Conservation (phyloP, 2,888 invertebrate genomes). For the Metopia argyrocephala region DNA sequence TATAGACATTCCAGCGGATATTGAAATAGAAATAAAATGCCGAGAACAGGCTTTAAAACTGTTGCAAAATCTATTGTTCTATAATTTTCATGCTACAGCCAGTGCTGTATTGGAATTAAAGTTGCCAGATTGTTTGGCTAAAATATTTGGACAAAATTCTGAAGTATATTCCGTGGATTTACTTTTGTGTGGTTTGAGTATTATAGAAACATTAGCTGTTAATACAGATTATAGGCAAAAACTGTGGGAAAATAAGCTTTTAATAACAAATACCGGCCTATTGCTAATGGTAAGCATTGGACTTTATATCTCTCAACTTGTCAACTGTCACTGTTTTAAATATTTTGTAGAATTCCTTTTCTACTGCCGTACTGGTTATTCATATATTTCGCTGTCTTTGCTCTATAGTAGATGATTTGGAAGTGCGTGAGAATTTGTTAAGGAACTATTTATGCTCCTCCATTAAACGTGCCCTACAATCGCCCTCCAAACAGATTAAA, state of each 20-base stretch:
- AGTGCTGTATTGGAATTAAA: conserved; percentile 61
- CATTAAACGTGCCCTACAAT: conserved; percentile 71
- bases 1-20: conserved; percentile 62
- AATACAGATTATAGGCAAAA: conserved; percentile 69
- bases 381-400: conserved; percentile 74
- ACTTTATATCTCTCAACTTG: neutral
- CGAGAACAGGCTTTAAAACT: conserved; percentile 71
- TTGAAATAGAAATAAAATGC: conserved; percentile 66
- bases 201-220: conserved; percentile 70
- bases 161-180: conserved; percentile 70
- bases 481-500: conserved; percentile 72
- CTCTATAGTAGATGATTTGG: conserved; percentile 70
- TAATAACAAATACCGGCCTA: conserved; percentile 68
- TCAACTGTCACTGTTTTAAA: neutral
- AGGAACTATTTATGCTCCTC: conserved; percentile 68
- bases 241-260: conserved; percentile 56
- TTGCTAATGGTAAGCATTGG: conserved; percentile 69
- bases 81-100: conserved; percentile 67
- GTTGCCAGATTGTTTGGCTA: conserved; percentile 56
- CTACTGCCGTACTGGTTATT: conserved; percentile 69
- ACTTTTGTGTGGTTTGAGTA: conserved; percentile 68
- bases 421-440: conserved; percentile 67
- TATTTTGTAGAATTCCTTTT: conserved; percentile 62
- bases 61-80: conserved; percentile 66
- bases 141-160: conserved; percentile 67